Base-by-base conservation (phyloP, 2,888 invertebrate genomes). In the Pheosia tremula region DNA sequence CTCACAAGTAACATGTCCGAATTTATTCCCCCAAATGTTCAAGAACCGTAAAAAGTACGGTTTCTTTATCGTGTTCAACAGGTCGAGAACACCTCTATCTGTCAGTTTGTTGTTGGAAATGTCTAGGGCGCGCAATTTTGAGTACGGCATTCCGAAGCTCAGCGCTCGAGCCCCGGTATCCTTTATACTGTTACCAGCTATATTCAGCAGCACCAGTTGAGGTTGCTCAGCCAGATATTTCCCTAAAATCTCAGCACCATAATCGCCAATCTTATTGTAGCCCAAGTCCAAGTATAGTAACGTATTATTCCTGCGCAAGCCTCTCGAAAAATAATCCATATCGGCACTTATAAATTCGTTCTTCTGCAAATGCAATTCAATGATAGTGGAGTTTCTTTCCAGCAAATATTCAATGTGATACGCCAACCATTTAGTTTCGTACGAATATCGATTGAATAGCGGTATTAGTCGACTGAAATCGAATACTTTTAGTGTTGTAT, bases 331-430 rank as follows among this genome's bases (percentile, higher is more conserved):
- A 61, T 90, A 90, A 68, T 95, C 95, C 52, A 95, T 83, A 72
- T 96, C 95, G 62, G 95, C 95, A 0, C 95, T 94, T 11, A 93
- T 90, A 47, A 96, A 94, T 75, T 93, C 87, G 68, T 94, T 95
- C 72, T 96, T 96, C 77, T 95, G 95, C 38, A 95, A 81, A 82
- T 95, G 94, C 10, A 96, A 76, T 71, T 95, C 95, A 0, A 90
- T 84, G 45, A 96, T 84, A 4, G 84, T 86, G 52, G 71, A 72
- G 56, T 93, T 93, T 50, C 82, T 81, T 78, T 89, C 86, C 0
- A 94, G 73, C 5, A 94, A 72, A 58, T 83, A 85, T 72, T 93
- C 93, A 0, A 94, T 81, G 61, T 94, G 94, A 61, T 94, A 94
- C 0, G 94, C 94, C 1, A 94, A 78, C 89, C 91, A 93, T 83